Conservation (phyloP, 1,140 invertebrate species). For the Oncopodura yosiiana region DNA sequence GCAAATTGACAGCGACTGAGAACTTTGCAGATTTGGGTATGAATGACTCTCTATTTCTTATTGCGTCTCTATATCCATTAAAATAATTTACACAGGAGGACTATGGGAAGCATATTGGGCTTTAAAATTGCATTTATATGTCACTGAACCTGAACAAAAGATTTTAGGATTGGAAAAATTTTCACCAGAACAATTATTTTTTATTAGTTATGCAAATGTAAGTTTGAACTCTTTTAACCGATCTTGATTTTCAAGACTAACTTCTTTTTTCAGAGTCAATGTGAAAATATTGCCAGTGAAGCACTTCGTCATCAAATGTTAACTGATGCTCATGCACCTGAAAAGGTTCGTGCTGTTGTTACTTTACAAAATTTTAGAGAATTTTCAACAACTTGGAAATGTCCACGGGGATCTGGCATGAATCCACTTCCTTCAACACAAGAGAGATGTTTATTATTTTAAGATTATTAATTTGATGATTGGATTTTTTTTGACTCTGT, state of each 20-base stretch:
- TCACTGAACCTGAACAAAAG: constrained; percentile 36
- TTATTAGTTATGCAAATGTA: constrained; percentile 49
- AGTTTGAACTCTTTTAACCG: not conserved
- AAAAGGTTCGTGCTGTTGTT: constrained; percentile 45
- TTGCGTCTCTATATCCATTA: no score
- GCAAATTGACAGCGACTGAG: constrained; percentile 48
- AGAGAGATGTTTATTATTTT: constrained; percentile 13
- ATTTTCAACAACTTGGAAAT: constrained; percentile 47
- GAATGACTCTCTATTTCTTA: no score
- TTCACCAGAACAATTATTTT: constrained; percentile 50
- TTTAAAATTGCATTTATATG: constrained; percentile 51
- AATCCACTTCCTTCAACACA: constrained; percentile 42
- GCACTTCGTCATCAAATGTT: constrained; percentile 31
- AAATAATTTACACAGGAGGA: constrained; percentile 68
- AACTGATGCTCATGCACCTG: constrained; percentile 34
- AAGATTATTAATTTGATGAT: not conserved
- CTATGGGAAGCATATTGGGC: constrained; percentile 67
- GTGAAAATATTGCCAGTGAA: constrained; percentile 34
- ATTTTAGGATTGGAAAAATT: constrained; percentile 69
- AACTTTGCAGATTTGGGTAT: constrained; percentile 59
- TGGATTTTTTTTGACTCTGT: no score
- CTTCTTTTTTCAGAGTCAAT: constrained; percentile 32
- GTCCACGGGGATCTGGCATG: constrained; percentile 43
- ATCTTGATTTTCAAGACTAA: no score
- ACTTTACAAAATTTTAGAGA: constrained; percentile 47